phyloP scores from a whole-genome alignment of 2,888 invertebrate genomes.

The Meganola albula region DNA sequence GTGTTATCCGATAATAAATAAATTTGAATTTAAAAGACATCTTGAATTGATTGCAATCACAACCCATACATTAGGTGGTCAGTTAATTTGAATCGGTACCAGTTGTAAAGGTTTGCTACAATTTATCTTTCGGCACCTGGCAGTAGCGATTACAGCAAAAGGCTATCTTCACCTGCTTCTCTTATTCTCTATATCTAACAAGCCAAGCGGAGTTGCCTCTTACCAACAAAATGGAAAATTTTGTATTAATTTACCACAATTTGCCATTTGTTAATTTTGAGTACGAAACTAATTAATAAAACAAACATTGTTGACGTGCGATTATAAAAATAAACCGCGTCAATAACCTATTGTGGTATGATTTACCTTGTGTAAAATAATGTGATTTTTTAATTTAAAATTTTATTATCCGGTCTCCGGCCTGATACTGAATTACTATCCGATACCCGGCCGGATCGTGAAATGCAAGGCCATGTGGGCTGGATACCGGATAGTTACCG shows the following conservation, averaged over 20 bases:
- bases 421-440: no score
- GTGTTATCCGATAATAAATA: no score
- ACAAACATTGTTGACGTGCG: conserved; percentile 1
- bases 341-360: no score
- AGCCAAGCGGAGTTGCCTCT: conserved; percentile 16
- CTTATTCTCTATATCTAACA: no score
- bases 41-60: conserved; percentile 18
- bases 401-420: no score
- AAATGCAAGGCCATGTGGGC: no score
- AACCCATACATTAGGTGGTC: conserved; percentile 19
- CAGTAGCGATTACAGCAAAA: conserved; percentile 19
- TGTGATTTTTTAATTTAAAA: no score
- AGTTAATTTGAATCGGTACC: conserved; percentile 14
- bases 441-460: conserved; percentile 12
- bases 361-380: no score
- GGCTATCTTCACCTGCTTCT: no score
- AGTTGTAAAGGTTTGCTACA: conserved; percentile 16
- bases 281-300: conserved; percentile 8
- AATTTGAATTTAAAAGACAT: no score
- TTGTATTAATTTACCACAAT: no score
- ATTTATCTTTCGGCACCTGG: conserved; percentile 16
- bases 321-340: conserved; percentile 2
- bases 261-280: conserved; percentile 18
- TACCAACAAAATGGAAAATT: conserved; percentile 15
- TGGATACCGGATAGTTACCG: conserved; percentile 8